Percentiles rank a stretch among this genome's conserved stretches.
Evolutionary conservation across 2,888 invertebrate species (phyloP).

Genomic region (Acronicta aceris): DNA sequence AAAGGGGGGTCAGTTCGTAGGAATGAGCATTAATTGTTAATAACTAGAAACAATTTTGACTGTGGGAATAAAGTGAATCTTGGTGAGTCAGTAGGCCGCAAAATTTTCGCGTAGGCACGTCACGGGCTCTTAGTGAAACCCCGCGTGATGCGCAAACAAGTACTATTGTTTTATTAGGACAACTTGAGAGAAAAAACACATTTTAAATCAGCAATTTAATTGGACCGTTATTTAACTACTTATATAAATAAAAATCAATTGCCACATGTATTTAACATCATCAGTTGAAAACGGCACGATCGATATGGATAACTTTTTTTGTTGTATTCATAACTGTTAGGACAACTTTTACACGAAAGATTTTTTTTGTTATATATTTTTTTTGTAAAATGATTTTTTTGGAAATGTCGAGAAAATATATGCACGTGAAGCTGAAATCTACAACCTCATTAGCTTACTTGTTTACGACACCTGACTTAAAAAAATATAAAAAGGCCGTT

Average conservation of each 20-base stretch:
- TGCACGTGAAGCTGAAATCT: not conserved
- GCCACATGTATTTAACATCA: too few relatives aligned
- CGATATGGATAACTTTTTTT: too few relatives aligned
- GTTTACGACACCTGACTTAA: too few relatives aligned
- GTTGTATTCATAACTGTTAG: too few relatives aligned
- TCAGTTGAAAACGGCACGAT: too few relatives aligned
- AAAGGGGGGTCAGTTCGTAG: conserved; percentile 56
- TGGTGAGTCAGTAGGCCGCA: conserved; percentile 70
- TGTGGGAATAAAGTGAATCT: conserved; percentile 51
- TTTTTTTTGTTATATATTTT: too few relatives aligned
- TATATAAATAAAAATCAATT: too few relatives aligned
- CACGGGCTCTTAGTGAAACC: conserved; percentile 67
- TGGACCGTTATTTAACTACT: conserved; percentile 15
- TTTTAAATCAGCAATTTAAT: conserved; percentile 34
- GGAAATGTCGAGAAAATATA: too few relatives aligned
- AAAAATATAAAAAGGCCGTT: too few relatives aligned
- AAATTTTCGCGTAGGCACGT: conserved; percentile 79
- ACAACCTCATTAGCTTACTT: too few relatives aligned
- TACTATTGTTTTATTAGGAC: conserved; percentile 65
- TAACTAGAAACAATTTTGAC: conserved; percentile 69
- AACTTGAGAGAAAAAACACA: conserved; percentile 46
- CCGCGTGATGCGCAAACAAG: conserved; percentile 63
- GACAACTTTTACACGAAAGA: too few relatives aligned
- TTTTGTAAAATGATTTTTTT: too few relatives aligned
- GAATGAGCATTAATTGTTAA: conserved; percentile 68